Conservation (phyloP, 2,888 invertebrate genomes). For the Charanyca ferruginea region DNA sequence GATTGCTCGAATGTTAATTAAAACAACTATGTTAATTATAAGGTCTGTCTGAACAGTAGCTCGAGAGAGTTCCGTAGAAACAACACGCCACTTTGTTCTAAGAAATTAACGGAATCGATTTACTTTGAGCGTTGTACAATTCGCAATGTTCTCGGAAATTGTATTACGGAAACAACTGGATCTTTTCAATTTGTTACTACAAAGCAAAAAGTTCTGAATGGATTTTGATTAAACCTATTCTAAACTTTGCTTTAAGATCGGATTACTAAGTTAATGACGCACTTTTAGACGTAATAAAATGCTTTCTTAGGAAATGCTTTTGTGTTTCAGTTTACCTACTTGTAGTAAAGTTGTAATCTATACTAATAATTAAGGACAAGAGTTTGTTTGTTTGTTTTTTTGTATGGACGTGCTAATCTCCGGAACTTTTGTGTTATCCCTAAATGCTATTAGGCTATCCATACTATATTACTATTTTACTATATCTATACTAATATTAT, state of each 20-base stretch:
- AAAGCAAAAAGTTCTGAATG: conserved; percentile 37
- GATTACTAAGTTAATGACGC: not conserved
- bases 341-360: too few species aligned
- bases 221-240: conserved; percentile 35
- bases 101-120: conserved; percentile 83
- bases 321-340: not conserved
- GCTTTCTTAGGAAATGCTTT: not conserved
- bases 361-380: too few species aligned
- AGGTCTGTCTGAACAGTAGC: conserved; percentile 57
- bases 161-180: conserved; percentile 56
- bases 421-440: too few species aligned
- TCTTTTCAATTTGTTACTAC: conserved; percentile 41
- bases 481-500: too few species aligned
- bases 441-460: too few species aligned
- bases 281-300: conserved; percentile 2
- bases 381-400: too few species aligned
- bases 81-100: conserved; percentile 78
- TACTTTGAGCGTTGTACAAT: conserved; percentile 76
- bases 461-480: too few species aligned
- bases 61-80: conserved; percentile 62
- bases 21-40: conserved; percentile 67
- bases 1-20: conserved; percentile 53
- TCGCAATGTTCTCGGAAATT: conserved; percentile 72
- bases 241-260: conserved; percentile 1
- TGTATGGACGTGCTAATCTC: too few species aligned